phyloP scores from a whole-genome alignment of 2,113 vertebrate genomes.

The Pseudopipra pipra region DNA sequence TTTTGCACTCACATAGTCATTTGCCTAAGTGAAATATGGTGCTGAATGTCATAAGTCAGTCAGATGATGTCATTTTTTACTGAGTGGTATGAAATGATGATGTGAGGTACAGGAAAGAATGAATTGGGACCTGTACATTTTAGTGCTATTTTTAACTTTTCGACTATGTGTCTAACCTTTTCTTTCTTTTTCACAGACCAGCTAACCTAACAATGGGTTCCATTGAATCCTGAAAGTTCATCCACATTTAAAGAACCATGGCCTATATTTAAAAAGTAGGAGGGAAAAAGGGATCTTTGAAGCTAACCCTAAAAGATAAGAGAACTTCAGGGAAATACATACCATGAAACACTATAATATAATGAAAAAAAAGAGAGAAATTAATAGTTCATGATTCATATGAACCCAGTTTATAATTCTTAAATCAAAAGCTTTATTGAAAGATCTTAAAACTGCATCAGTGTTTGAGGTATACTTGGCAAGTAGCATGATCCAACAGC shows the following conservation, averaged over 20 bases:
- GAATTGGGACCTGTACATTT: neutral
- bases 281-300: neutral
- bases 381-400: neutral
- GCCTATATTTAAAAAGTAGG: neutral
- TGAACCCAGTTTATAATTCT: neutral
- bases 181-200: neutral
- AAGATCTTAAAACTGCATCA: neutral
- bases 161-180: neutral
- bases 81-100: neutral
- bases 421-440: neutral
- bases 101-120: neutral
- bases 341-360: neutral
- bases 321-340: neutral
- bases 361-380: neutral
- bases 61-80: neutral
- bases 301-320: neutral
- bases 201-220: neutral
- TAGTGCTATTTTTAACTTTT: neutral
- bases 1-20: neutral
- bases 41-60: neutral
- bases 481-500: neutral
- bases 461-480: neutral
- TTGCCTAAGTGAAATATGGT: neutral
- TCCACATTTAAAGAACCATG: neutral
- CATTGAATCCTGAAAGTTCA: neutral